Evolutionary conservation across 2,113 vertebrate genomes (phyloP), one percentile per base, ranked within the genome.

Genomic region (Octodon degus): DNA sequence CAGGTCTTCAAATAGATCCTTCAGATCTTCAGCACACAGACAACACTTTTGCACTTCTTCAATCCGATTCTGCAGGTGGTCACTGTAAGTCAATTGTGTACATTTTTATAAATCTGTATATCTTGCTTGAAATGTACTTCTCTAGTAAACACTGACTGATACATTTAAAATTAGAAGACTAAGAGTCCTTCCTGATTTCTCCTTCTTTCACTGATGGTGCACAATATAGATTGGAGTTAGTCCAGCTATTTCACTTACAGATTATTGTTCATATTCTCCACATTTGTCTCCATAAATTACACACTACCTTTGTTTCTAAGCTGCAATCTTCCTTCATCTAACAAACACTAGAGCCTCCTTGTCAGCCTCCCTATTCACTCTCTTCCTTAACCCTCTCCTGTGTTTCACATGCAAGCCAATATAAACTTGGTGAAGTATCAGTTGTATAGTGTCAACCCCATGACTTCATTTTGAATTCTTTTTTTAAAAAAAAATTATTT

Each of bases 121-220:
- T 76, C 34, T 62, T 1, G 11, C 53, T 2, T 74, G 22, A 72
- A 24, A 72, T 37, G 17, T 72, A 14, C 40, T 74, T 74, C 70
- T 74, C n/a, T 74, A 74, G 19, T 74, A 74, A 40, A 20, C 19
- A 40, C 9, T 40, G n/a, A 74, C n/a, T 74, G n/a, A 74, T 74
- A 92, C 40, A 85, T 94, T 60, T 86, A 58, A 89, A 85, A 89
- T 70, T 81, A 90, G 58, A 81, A 91, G 76, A 7, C 37, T 90
- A 86, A 67, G 27, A 90, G 40, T 62, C 3, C 7, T 55, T 90
- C 34, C 34, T 80, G 70, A 34, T 40, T 58, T 67, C 24, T 40
- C 47, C 62, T 20, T 6, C 10, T 24, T 60, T 53, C 24, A 82
- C 13, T 40, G 60, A 17, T 13, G 7, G 62, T 2, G 3, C 40